Percentiles rank a stretch among this genome's conserved stretches.
These are phyloP conservation scores for Zootermopsis nevadensis DNA, from an alignment of 2,888 invertebrate species.

Conservation along the genomic window DNA sequence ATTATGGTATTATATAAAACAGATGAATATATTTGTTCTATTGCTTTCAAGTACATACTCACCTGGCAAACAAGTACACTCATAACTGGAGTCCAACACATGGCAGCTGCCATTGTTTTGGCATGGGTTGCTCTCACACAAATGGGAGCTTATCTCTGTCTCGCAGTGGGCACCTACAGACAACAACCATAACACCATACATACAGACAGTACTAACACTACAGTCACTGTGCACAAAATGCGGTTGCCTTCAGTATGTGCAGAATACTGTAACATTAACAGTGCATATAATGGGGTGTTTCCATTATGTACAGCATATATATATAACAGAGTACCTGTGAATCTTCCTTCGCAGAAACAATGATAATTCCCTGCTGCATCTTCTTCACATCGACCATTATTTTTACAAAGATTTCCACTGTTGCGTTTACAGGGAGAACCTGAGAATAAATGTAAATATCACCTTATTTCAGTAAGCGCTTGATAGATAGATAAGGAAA, in stretches of 20 bases:
- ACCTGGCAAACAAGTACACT: conserved; percentile 72
- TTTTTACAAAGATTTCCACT: conserved; percentile 71
- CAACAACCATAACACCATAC: neutral
- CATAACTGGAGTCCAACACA: conserved; percentile 67
- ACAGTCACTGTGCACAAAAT: neutral
- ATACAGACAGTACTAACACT: neutral
- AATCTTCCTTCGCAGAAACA: conserved; percentile 78
- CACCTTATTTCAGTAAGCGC: too few relatives aligned
- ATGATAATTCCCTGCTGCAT: conserved; percentile 74
- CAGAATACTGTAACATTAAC: too few relatives aligned
- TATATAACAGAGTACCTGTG: conserved; percentile 64
- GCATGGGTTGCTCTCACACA: conserved; percentile 83
- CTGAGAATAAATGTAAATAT: conserved; percentile 59
- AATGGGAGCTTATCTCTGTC: conserved; percentile 74
- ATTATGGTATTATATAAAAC: neutral
- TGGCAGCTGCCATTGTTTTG: conserved; percentile 82
- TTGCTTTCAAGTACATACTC: conserved; percentile 49
- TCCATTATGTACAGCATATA: too few relatives aligned
- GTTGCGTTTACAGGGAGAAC: conserved; percentile 72
- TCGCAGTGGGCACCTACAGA: conserved; percentile 74
- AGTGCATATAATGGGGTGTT: neutral
- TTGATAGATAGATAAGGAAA: too few relatives aligned
- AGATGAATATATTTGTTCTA: too few relatives aligned
- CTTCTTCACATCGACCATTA: conserved; percentile 78
- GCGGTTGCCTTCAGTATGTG: too few relatives aligned